Evolutionary conservation across 2,113 vertebrate genomes (phyloP).

Genomic region (Gopherus evgoodei): DNA sequence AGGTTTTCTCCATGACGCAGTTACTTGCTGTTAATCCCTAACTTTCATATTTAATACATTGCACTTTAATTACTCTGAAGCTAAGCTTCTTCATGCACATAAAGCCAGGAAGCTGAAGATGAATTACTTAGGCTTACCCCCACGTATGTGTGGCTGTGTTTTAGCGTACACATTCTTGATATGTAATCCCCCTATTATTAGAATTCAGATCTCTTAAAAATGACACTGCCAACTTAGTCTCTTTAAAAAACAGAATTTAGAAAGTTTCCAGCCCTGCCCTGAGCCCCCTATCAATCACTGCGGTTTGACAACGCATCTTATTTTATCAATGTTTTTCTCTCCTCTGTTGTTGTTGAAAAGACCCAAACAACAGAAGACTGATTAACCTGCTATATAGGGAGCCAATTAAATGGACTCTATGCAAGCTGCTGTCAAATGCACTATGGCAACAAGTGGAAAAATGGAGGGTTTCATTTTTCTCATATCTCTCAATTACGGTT

Average conservation of each 20-base stretch:
- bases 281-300: neutral
- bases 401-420: neutral
- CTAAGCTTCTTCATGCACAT: neutral
- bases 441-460: neutral
- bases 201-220: neutral
- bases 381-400: neutral
- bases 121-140: neutral
- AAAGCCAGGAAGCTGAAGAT: neutral
- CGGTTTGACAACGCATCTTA: neutral
- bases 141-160: neutral
- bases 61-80: neutral
- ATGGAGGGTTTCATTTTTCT: neutral
- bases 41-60: neutral
- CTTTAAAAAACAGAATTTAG: neutral
- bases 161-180: neutral
- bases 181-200: neutral
- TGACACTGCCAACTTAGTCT: neutral
- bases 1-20: neutral
- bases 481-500: neutral
- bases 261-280: neutral
- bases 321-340: neutral
- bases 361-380: neutral
- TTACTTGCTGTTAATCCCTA: neutral
- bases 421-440: neutral
- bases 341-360: neutral